Conservation (phyloP, 2,113 vertebrate genomes). For the Antechinus flavipes region DNA sequence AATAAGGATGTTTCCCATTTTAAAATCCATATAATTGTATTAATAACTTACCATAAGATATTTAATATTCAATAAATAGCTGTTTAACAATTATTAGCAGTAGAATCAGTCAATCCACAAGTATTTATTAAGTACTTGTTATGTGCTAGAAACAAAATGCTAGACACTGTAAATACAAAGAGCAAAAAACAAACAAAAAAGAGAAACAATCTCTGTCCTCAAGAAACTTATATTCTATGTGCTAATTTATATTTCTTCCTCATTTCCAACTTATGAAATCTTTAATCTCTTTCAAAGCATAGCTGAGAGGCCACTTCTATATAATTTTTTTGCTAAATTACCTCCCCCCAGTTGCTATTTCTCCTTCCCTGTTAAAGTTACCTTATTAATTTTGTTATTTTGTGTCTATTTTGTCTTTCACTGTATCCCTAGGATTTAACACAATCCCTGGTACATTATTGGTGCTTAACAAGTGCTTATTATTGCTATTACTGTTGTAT, state of each 20-base stretch:
- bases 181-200: background rate
- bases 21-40: background rate
- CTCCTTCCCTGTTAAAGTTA: background rate
- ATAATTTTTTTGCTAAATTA: background rate
- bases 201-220: background rate
- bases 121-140: background rate
- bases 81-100: background rate
- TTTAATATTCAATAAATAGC: background rate
- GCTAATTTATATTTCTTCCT: background rate
- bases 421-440: background rate
- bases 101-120: background rate
- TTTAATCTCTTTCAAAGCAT: background rate
- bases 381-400: background rate
- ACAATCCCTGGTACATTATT: background rate
- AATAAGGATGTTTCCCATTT: constrained; percentile 15
- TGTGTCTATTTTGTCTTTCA: background rate
- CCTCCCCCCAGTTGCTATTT: background rate
- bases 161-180: background rate
- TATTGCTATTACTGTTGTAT: background rate
- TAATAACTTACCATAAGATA: background rate
- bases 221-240: background rate
- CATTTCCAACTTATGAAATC: background rate
- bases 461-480: background rate
- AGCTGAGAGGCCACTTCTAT: background rate
- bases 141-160: background rate